Percentiles rank a stretch among this genome's conserved stretches.
phyloP scores from a whole-genome alignment of 2,113 vertebrate genomes.

The Sander lucioperca region DNA sequence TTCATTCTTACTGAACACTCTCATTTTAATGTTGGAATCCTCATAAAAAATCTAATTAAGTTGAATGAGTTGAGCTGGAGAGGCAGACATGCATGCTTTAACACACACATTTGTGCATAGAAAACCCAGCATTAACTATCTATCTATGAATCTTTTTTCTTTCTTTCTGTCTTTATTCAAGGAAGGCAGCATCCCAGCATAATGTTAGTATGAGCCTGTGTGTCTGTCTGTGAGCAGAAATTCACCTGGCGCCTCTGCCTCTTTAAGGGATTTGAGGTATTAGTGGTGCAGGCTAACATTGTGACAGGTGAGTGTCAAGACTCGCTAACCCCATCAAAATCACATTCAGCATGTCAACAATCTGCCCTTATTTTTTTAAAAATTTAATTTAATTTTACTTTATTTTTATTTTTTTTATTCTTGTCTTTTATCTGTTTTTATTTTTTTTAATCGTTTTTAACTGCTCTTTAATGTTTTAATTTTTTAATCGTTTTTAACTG shows the following conservation, averaged over 20 bases:
- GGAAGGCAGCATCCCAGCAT: background rate
- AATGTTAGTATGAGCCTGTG: background rate
- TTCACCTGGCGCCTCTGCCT: conserved; percentile 53
- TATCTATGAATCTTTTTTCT: background rate
- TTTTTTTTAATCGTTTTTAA: too few species aligned
- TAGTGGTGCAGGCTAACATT: conserved; percentile 47
- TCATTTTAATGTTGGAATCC: conserved; percentile 14
- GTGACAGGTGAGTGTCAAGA: conserved; percentile 64
- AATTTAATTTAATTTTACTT: too few species aligned
- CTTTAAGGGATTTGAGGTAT: conserved; percentile 54
- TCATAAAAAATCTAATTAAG: conserved; percentile 3
- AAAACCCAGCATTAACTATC: background rate
- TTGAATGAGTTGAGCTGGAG: conserved; percentile 3
- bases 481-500: too few species aligned
- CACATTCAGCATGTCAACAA: conserved; percentile 46
- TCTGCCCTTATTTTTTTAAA: background rate
- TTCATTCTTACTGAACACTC: conserved; percentile 17
- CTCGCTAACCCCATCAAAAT: conserved; percentile 40
- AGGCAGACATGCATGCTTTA: background rate
- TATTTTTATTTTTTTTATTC: too few species aligned
- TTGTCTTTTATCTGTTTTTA: too few species aligned
- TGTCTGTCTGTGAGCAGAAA: conserved; percentile 34
- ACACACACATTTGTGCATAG: background rate
- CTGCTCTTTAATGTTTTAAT: too few species aligned
- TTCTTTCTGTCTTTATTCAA: background rate